Conservation (phyloP, 2,888 invertebrate species). For the Cylindroiulus punctatus region DNA sequence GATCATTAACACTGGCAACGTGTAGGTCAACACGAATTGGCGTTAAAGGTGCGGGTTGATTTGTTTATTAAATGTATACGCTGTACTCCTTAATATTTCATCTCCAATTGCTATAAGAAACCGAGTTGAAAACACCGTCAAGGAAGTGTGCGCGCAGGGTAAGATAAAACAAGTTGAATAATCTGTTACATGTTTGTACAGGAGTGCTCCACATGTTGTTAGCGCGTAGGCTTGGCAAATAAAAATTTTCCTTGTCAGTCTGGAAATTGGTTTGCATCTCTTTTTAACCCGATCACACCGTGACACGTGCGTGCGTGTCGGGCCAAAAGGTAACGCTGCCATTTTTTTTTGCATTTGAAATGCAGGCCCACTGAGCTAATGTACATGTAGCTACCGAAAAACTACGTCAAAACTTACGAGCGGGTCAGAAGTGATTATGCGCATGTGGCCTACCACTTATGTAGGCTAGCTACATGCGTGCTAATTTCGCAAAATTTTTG, state of each 20-base stretch:
- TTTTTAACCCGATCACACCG: conserved; percentile 48
- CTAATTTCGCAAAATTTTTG: background rate
- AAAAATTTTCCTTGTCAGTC: conserved; percentile 1
- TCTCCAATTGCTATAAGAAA: background rate
- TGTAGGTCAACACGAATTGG: background rate
- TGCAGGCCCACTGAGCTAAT: no score
- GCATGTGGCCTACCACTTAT: no score
- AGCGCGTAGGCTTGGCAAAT: background rate
- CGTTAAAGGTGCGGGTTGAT: conserved; percentile 1
- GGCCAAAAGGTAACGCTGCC: conserved; percentile 48
- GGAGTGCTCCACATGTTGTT: conserved; percentile 1
- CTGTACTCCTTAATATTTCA: background rate
- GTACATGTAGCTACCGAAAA: conserved; percentile 8
- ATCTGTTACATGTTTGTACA: conserved; percentile 1
- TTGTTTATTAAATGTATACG: background rate
- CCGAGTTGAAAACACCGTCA: background rate
- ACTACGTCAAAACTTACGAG: background rate
- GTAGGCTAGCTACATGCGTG: background rate
- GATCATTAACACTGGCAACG: background rate
- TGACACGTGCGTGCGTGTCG: conserved; percentile 30
- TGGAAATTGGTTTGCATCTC: conserved; percentile 31
- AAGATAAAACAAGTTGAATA: conserved; percentile 8
- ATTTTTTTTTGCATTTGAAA: background rate
- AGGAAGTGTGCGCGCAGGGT: background rate
- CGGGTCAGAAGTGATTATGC: conserved; percentile 4